Evolutionary conservation across 2,113 vertebrate genomes (phyloP).

Genomic region (Prolemur simus): DNA sequence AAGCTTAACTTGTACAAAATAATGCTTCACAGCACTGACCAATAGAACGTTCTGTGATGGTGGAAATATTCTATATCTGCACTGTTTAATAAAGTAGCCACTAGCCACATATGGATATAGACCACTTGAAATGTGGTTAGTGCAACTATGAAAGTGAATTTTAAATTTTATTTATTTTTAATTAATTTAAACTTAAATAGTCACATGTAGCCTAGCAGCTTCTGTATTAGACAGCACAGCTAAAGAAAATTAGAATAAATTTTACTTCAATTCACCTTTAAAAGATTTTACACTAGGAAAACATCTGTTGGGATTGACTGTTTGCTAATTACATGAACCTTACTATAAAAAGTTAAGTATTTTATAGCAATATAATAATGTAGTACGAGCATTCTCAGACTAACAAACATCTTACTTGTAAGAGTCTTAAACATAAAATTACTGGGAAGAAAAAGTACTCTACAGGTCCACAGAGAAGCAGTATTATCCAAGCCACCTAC

Average conservation of each 20-base stretch:
- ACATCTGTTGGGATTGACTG: not conserved
- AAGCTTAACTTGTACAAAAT: not conserved
- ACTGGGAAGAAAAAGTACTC: not conserved
- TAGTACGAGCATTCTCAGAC: not conserved
- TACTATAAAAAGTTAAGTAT: constrained; percentile 7
- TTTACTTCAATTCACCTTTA: constrained; percentile 21
- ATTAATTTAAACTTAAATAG: constrained; percentile 36
- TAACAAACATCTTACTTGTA: not conserved
- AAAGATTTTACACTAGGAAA: constrained; percentile 31
- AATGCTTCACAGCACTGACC: not conserved
- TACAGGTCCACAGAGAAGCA: not conserved
- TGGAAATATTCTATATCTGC: not conserved
- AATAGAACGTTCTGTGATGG: not conserved
- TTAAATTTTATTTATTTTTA: constrained; percentile 36
- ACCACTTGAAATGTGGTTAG: not conserved
- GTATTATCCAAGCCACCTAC: not conserved
- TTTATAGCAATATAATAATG: constrained; percentile 20
- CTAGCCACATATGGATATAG: not conserved
- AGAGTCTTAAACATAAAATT: constrained; percentile 8
- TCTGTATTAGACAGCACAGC: not conserved
- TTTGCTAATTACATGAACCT: not conserved
- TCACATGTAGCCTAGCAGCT: not conserved
- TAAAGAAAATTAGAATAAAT: constrained; percentile 12
- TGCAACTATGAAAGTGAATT: not conserved
- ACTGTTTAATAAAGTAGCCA: not conserved